A percentile compares a stretch with the other conserved stretches of the same genome.
Evolutionary conservation across 2,797 vertebrate genomes (phyloP).

Genomic region (Danio kyathit): DNA sequence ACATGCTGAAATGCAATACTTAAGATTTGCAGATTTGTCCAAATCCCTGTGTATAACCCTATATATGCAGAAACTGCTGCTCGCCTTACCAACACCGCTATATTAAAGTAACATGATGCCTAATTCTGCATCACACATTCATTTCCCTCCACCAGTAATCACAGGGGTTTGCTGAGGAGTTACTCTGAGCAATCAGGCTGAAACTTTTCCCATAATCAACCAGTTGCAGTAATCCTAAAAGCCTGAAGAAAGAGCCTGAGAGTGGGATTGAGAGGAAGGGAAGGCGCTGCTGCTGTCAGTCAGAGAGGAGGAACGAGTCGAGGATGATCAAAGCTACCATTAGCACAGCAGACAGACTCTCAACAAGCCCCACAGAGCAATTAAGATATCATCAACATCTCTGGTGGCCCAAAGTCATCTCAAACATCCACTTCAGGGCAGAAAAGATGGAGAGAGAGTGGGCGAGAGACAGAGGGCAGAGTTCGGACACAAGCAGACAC

Average conservation of each 20-base stretch:
- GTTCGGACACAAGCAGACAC: neutral
- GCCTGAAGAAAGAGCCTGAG: neutral
- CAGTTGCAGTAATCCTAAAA: constrained; percentile 32
- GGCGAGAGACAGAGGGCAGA: neutral
- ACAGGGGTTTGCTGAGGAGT: neutral
- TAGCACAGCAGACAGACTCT: constrained; percentile 47
- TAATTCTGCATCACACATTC: neutral
- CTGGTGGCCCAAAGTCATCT: constrained; percentile 11
- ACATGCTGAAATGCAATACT: neutral
- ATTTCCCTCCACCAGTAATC: neutral
- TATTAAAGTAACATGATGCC: neutral
- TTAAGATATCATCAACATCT: constrained; percentile 42
- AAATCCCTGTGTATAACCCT: neutral
- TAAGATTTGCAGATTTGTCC: neutral
- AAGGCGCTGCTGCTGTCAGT: constrained; percentile 16
- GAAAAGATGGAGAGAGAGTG: neutral
- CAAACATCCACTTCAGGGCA: constrained; percentile 5
- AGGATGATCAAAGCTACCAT: constrained; percentile 29
- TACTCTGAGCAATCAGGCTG: neutral
- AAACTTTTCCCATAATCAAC: constrained; percentile 29
- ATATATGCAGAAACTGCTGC: neutral
- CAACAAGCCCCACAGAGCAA: constrained; percentile 22
- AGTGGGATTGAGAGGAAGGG: constrained; percentile 18
- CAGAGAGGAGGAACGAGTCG: constrained; percentile 13
- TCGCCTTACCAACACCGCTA: neutral